Base-by-base conservation (phyloP, 2,888 invertebrate genomes). In the Acrobasis suavella region DNA sequence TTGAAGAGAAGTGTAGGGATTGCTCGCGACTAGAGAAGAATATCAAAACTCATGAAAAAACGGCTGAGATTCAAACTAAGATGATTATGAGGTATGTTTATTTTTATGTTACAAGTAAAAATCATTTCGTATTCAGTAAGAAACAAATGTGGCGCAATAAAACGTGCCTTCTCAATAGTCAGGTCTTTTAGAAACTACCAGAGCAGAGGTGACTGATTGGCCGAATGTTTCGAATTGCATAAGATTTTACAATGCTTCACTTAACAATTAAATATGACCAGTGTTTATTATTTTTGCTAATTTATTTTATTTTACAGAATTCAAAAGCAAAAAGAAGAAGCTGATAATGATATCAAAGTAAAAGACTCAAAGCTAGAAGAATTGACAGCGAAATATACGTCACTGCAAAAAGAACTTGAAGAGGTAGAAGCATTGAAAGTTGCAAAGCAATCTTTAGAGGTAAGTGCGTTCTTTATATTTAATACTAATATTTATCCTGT, bases 41-140 rank as follows among this genome's bases (percentile, higher is more conserved):
- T 69, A 88, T 89, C 6, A 92, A 89, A 70, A 91, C 88, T 0
- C 87, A 88, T 55, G 87, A 91, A 65, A 91, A 89, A 68, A 84
- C 91, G 0, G 86, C 86, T 0, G 85, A 88, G 73, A 83, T 91
- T 67, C 91, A 91, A 67, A 86, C 79, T 66, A 83, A 79, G 64
- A 90, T 89, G 76, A 88, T 91, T 50, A 83, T 74, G 49, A 90
- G 89, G 92, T 91, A 77, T 72, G 65, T 22, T 42, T 51, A 22
- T 1, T 22, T 22, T 22, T 22, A 22, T 22, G 22, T 22, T 22
- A 2, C 3, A n/a, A n/a, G n/a, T 22, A 22, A 22, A 22, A n/a
- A n/a, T n/a, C 22, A 22, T 22, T 3, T 22, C 22, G 22, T 22
- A 22, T 22, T 22, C 22, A 1, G 22, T 22, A 22, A 22, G 22